Base-by-base conservation (phyloP, 2,113 vertebrate species). In the Nannospalax galili region DNA sequence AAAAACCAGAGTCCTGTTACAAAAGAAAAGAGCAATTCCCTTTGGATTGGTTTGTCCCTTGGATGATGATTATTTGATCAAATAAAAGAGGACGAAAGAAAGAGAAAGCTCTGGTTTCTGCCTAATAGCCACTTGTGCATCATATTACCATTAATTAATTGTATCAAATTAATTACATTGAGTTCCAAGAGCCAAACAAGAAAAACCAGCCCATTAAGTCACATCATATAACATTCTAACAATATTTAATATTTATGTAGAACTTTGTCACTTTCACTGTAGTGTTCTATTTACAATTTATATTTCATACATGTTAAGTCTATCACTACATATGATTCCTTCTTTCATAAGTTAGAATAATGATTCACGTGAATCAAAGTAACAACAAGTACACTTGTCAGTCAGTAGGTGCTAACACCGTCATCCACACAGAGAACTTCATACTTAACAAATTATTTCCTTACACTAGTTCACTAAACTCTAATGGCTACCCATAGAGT, bases 161-260 rank as follows among this genome's bases (percentile, higher is more conserved):
- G 52, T 1, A 90, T 7, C 62, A 77, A 88, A 91, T 92, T 87
- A 91, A 93, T 93, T 52, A 72, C 17, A 90, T 7, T 75, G 62
- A 80, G 7, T 90, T 84, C 58, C 64, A 95, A 15, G 11, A 72
- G 32, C 79, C 64, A 93, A 91, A 78, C n/a, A 74, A 91, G 35
- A 95, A 91, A 96, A 87, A 77, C 0, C 28, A 93, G 73, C 35
- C 58, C 24, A 93, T 48, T 64, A 91, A 62, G 67, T 40, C 20
- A 93, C 3, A 73, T 35, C 74, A 67, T 1, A 82, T 64, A 88
- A 90, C 75, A 56, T 1, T 35, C 45, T 60, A 69, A 85, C 2
- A 70, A 60, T 92, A 93, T 3, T 93, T 90, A 95, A 85, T 78
- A 70, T 86, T 88, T 90, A 73, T 26, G 11, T 42, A 82, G 64